Conservation (phyloP, 2,113 vertebrate species). For the Diadophis punctatus region DNA sequence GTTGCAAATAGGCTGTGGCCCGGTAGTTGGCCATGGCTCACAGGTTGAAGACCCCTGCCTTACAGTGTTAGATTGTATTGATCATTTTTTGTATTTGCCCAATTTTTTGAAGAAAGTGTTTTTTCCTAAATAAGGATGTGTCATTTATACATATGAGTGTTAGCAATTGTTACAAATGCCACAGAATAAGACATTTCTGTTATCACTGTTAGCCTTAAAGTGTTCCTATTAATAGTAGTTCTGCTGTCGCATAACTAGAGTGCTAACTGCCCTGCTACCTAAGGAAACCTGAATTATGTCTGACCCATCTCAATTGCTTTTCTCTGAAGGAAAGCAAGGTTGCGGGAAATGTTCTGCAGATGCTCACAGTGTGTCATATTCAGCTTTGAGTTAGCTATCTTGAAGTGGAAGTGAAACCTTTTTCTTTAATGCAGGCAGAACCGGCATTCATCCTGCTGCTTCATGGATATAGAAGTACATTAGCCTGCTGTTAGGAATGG, state of each 20-base stretch:
- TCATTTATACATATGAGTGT: not conserved
- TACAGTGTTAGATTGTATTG: not conserved
- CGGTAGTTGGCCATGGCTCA: too few species aligned
- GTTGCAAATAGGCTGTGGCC: too few species aligned
- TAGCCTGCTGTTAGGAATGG: constrained; percentile 27
- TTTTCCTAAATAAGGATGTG: not conserved
- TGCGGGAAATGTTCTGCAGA: constrained; percentile 9
- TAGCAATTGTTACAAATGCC: not conserved
- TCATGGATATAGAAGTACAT: constrained; percentile 17
- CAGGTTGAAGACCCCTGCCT: too few species aligned
- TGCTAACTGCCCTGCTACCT: not conserved
- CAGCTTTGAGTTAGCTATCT: constrained; percentile 6
- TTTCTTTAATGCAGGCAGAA: constrained; percentile 17
- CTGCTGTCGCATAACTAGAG: not conserved
- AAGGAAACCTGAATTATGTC: not conserved
- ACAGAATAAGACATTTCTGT: not conserved
- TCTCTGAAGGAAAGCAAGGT: constrained; percentile 16
- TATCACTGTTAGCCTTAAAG: not conserved
- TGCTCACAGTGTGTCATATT: constrained; percentile 1
- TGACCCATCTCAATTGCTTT: constrained; percentile 7
- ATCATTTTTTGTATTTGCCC: not conserved
- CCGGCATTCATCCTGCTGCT: constrained; percentile 7
- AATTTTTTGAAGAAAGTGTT: not conserved
- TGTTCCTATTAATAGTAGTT: not conserved
- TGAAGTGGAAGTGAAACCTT: constrained; percentile 9